phyloP scores from a whole-genome alignment of 2,113 vertebrate genomes.

The Odocoileus hemionus region DNA sequence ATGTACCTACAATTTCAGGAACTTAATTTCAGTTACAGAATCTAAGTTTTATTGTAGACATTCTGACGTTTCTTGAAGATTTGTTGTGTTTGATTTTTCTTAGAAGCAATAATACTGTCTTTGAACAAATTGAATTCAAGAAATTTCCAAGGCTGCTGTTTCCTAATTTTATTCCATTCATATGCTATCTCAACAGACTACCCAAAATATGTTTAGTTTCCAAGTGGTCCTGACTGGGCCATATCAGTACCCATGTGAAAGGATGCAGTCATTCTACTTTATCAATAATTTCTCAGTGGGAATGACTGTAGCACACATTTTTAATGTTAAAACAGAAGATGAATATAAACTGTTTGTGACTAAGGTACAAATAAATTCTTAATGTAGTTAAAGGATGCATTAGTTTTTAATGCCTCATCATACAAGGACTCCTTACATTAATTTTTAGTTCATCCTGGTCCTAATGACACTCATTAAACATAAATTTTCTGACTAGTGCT shows the following conservation, averaged over 20 bases:
- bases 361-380: constrained; percentile 17
- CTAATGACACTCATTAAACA: not conserved
- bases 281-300: not conserved
- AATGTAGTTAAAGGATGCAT: not conserved
- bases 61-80: not conserved
- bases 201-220: not conserved
- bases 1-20: not conserved
- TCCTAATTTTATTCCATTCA: not conserved
- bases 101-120: not conserved
- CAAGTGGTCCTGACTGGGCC: not conserved
- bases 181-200: not conserved
- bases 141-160: not conserved
- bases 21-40: not conserved
- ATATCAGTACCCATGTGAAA: not conserved
- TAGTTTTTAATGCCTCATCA: not conserved
- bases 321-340: not conserved
- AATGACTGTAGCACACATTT: not conserved
- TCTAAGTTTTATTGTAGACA: not conserved
- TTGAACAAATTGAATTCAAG: not conserved
- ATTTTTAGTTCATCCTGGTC: not conserved
- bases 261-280: not conserved
- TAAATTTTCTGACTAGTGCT: not conserved
- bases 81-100: not conserved
- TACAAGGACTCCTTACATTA: not conserved
- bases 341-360: not conserved